Evolutionary conservation across 2,113 vertebrate genomes (phyloP).

Genomic region (Hepsetus odoe): DNA sequence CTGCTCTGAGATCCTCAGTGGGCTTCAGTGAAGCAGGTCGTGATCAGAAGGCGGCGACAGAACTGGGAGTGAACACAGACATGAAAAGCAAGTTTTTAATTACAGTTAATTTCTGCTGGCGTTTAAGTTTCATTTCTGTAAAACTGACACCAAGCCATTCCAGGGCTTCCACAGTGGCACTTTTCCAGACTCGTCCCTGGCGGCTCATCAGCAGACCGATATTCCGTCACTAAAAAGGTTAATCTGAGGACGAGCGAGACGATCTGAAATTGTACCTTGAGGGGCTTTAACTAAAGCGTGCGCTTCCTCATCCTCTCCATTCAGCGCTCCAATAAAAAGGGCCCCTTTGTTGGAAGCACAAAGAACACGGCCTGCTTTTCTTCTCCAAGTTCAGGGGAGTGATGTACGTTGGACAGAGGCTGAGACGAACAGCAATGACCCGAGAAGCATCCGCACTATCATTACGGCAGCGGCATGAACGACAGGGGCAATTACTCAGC

Average conservation of each 20-base stretch:
- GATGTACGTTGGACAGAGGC: neutral
- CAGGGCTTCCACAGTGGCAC: neutral
- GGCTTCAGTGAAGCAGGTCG: neutral
- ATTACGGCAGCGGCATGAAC: neutral
- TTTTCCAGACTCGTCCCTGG: neutral
- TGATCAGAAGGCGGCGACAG: too few relatives aligned
- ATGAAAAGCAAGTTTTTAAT: too few relatives aligned
- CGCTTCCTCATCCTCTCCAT: neutral
- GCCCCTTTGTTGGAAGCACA: neutral
- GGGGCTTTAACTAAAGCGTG: neutral
- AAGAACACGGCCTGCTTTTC: neutral
- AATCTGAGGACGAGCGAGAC: neutral
- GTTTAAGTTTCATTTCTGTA: neutral
- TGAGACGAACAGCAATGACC: neutral
- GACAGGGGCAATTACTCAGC: conserved; percentile 21
- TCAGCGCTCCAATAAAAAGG: neutral
- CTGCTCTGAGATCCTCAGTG: too few relatives aligned
- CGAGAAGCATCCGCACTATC: neutral
- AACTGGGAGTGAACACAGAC: too few relatives aligned
- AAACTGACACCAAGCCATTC: neutral
- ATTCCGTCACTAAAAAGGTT: neutral
- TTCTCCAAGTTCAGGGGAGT: neutral
- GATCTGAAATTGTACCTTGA: neutral
- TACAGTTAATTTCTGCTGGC: neutral
- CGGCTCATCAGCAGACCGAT: neutral